Base-by-base conservation (phyloP, 2,888 invertebrate species). In the Zhengitettix transpicula region DNA sequence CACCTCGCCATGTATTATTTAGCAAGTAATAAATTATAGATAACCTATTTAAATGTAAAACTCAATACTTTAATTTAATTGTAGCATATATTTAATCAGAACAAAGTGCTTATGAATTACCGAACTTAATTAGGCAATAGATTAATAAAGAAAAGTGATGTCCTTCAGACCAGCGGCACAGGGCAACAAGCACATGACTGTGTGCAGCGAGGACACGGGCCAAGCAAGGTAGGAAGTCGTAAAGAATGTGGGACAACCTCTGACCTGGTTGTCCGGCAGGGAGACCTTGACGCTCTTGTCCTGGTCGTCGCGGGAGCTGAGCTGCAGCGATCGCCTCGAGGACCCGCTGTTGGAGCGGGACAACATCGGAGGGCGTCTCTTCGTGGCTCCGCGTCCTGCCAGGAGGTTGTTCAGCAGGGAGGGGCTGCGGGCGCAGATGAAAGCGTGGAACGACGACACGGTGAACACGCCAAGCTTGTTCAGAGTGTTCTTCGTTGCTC, bases 381-480 rank as follows among this genome's bases (percentile, higher is more conserved):
- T 92, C 62, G 93, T 93, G 61, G 92, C 92, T 52, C 93, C 92
- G 65, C 92, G 81, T 58, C 91, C 92, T 52, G 92, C 91, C 69
- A 94, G 79, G 70, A 94, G 77, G 75, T 94, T 94, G 78, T 92
- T 93, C 66, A 94, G 81, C 68, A 93, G 77, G 60, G 92, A 93
- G 51, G 96, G 96, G 69, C 93, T 93, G 65, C 97, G 84, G 61
- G 96, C 95, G 74, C 95, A 95, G 68, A 97, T 95, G 74, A 95
- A 93, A 66, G 96, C 97, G 75, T 97, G 96, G 79, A 97, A 94
- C 66, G 95, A 95, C 61, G 95, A 96, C 67, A 97, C 96, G 58
- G 95, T 96, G 81, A 96, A 96, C 69, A 96, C 94, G 63, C 96
- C 96, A 70, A 97, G 79, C 73, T 94, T 90, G 78, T 95, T 94